Percentiles rank a stretch among this genome's conserved stretches.
These are phyloP conservation scores for Euplagia quadripunctaria DNA, from an alignment of 2,888 invertebrate species.

Conservation along the genomic window DNA sequence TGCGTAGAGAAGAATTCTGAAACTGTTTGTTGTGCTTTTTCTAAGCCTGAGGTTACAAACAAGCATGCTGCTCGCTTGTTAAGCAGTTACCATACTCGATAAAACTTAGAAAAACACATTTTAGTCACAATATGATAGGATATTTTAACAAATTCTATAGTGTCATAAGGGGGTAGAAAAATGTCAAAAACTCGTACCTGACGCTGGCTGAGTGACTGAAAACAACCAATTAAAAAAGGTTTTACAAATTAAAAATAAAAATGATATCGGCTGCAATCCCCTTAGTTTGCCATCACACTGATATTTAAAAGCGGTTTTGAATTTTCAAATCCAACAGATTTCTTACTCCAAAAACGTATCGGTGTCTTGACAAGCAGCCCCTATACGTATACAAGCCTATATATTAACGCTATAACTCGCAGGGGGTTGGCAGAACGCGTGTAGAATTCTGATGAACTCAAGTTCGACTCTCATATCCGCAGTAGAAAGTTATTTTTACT, in stretches of 20 bases:
- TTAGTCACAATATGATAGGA: too few species aligned
- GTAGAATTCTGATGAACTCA: conserved; percentile 63
- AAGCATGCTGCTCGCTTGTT: background rate
- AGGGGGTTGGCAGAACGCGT: conserved; percentile 61
- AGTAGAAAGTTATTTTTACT: conserved; percentile 21
- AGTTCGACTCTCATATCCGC: conserved; percentile 72
- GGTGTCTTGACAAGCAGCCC: conserved; percentile 5
- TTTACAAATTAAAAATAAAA: background rate
- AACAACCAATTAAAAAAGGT: background rate
- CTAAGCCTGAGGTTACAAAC: background rate
- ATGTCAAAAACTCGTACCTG: too few species aligned
- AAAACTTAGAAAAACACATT: background rate
- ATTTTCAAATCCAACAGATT: background rate
- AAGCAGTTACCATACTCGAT: background rate
- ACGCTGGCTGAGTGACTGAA: too few species aligned
- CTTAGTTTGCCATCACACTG: too few species aligned
- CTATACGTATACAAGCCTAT: conserved; percentile 13
- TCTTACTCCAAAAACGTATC: background rate
- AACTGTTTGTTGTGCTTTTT: background rate
- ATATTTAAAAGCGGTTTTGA: too few species aligned
- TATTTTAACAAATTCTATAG: too few species aligned
- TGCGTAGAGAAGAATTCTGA: background rate
- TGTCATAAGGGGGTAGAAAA: too few species aligned
- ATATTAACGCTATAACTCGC: conserved; percentile 39
- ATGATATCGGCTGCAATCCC: too few species aligned